Percentiles rank a stretch among this genome's conserved stretches.
Evolutionary conservation across 2,797 vertebrate species (phyloP).

Genomic region (Spinibarbus caldwelli): DNA sequence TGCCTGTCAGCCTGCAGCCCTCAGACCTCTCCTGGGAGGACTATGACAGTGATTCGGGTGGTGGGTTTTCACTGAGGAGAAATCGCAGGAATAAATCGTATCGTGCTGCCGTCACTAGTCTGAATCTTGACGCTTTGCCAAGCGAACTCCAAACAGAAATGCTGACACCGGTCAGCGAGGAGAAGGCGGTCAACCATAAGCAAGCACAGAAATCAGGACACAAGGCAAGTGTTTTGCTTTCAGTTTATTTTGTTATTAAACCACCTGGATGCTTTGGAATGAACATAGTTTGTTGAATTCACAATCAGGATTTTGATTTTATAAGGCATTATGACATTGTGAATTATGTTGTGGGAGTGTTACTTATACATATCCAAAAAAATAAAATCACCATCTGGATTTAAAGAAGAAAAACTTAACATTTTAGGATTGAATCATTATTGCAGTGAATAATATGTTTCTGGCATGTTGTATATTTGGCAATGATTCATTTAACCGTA

Average conservation of each 20-base stretch:
- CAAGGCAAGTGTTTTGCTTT: conserved; percentile 66
- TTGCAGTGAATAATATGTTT: background rate
- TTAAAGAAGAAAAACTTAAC: too few species aligned
- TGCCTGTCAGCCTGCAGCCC: conserved; percentile 71
- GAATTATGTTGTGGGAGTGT: background rate
- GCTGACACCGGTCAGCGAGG: conserved; percentile 75
- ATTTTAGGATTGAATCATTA: background rate
- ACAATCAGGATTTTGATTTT: background rate
- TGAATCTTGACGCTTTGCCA: conserved; percentile 52
- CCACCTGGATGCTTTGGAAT: background rate
- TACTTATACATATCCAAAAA: too few species aligned
- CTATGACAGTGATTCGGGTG: conserved; percentile 78
- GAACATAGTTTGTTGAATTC: background rate
- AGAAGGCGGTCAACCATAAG: conserved; percentile 61
- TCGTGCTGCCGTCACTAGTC: conserved; percentile 84
- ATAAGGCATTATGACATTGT: too few species aligned
- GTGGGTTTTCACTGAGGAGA: conserved; percentile 73
- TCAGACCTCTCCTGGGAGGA: conserved; percentile 78
- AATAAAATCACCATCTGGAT: too few species aligned
- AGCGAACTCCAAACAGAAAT: background rate
- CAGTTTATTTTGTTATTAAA: background rate
- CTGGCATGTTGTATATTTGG: background rate
- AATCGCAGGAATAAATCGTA: conserved; percentile 93
- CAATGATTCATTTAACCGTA: background rate
- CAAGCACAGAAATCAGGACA: conserved; percentile 59